These are phyloP conservation scores for Gymnothorax reevesii DNA, from an alignment of 2,797 vertebrate genomes.

Conservation along the genomic window DNA sequence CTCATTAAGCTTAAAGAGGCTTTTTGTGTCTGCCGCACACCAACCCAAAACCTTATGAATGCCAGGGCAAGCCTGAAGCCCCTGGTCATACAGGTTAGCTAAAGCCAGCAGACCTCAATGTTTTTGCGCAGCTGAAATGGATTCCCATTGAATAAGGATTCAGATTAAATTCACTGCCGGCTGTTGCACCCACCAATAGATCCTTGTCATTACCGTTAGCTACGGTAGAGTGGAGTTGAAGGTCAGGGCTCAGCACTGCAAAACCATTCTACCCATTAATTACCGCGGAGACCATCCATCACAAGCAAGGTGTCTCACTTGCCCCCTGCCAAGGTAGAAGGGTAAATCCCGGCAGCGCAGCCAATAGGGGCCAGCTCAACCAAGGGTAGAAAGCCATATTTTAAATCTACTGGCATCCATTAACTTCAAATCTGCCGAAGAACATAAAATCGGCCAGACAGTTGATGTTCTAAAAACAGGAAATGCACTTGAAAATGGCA, in stretches of 20 bases:
- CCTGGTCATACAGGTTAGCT: neutral
- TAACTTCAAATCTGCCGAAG: neutral
- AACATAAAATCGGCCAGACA: neutral
- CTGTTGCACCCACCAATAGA: neutral
- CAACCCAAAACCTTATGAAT: neutral
- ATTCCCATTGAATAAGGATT: neutral
- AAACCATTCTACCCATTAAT: slow-evolving; percentile 22
- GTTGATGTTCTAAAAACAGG: neutral
- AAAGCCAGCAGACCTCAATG: neutral
- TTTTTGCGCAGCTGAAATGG: neutral
- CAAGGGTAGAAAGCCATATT: neutral
- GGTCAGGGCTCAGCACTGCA: slow-evolving; percentile 6
- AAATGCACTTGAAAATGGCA: neutral
- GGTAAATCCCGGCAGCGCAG: neutral
- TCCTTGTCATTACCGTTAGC: slow-evolving; percentile 16
- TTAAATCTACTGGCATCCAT: slow-evolving; percentile 1
- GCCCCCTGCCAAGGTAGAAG: slow-evolving; percentile 6
- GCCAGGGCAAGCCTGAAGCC: neutral
- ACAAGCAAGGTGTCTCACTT: slow-evolving; percentile 18
- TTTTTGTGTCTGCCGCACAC: neutral
- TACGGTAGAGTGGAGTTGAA: slow-evolving; percentile 8
- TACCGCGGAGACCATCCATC: slow-evolving; percentile 8
- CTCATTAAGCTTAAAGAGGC: neutral
- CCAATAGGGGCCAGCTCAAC: neutral
- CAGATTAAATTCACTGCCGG: neutral